Conservation (phyloP, 2,797 vertebrate species). For the Tokudaia muenninki region DNA sequence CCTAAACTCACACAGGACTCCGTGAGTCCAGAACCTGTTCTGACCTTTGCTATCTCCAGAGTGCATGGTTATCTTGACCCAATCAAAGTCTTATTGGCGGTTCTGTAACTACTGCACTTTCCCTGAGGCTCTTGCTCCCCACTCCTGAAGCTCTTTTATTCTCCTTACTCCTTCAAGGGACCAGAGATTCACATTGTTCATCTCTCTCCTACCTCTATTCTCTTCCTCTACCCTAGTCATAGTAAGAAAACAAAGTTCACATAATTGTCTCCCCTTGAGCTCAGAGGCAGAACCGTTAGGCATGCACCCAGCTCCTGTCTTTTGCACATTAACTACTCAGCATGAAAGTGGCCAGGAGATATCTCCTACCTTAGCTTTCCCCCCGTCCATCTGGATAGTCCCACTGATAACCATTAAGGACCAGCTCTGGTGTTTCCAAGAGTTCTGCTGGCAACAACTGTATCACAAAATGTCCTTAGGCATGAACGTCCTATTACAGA, state of each 20-base stretch:
- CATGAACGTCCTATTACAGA: conserved; percentile 28
- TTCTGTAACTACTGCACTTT: neutral
- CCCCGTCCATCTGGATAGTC: neutral
- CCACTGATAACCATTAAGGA: neutral
- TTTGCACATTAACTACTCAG: neutral
- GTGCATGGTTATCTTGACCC: neutral
- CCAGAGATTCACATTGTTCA: neutral
- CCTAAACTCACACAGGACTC: neutral
- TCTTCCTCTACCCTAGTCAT: neutral
- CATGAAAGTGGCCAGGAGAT: neutral
- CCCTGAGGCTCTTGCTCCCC: neutral
- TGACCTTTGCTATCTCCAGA: no score
- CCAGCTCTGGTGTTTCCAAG: neutral
- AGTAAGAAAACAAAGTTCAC: neutral
- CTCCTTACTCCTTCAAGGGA: neutral
- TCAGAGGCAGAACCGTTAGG: neutral
- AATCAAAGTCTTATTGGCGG: neutral
- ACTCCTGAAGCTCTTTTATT: neutral
- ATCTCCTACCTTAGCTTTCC: neutral
- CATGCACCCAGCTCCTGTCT: neutral
- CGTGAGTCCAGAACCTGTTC: neutral
- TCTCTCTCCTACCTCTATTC: neutral
- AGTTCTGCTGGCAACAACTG: conserved; percentile 44
- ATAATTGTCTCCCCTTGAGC: neutral
- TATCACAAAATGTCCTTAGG: conserved; percentile 53